Evolutionary conservation across 2,113 vertebrate species (phyloP).

Genomic region (Pygoscelis adeliae): DNA sequence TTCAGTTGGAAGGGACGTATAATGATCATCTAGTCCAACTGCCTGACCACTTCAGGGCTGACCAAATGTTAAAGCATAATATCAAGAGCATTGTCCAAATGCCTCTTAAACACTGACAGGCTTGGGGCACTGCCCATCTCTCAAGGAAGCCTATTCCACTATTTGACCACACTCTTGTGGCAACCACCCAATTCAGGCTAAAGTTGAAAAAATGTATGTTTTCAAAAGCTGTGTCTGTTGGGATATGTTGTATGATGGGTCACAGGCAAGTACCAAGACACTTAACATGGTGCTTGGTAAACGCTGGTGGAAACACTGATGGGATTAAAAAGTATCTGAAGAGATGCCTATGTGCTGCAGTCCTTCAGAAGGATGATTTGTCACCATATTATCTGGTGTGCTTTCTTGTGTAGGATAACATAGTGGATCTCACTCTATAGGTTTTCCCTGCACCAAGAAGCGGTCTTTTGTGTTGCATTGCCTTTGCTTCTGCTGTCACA

Average conservation of each 20-base stretch:
- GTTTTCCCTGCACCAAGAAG: neutral
- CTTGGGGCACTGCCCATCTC: neutral
- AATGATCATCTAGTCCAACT: neutral
- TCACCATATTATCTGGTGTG: rapidly evolving
- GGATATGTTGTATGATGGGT: neutral
- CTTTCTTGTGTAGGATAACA: neutral
- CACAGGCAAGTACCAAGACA: neutral
- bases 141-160: neutral
- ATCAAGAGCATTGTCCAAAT: neutral
- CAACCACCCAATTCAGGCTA: neutral
- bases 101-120: neutral
- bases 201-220: neutral
- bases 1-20: neutral
- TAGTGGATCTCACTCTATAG: neutral
- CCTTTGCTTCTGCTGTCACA: neutral
- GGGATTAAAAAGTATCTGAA: neutral
- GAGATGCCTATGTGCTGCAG: neutral
- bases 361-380: neutral
- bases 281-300: neutral
- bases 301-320: neutral
- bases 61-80: neutral
- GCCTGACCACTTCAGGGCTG: neutral
- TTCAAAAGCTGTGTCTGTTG: neutral
- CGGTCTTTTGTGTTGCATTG: neutral
- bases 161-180: neutral